Evolutionary conservation across 2,113 vertebrate species (phyloP).

Genomic region (Naja naja): DNA sequence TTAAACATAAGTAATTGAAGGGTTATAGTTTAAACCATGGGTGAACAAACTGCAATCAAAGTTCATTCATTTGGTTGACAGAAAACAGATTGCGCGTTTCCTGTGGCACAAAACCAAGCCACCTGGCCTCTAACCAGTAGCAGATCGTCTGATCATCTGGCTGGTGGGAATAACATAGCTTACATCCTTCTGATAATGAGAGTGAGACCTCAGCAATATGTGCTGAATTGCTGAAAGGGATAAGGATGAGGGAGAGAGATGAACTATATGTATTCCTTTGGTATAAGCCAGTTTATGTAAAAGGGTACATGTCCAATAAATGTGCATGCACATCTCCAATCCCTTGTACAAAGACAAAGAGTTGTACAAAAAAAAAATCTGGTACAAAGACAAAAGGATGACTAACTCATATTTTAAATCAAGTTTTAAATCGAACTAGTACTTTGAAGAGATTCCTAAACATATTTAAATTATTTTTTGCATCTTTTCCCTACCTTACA

Average conservation of each 20-base stretch:
- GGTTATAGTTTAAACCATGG: neutral
- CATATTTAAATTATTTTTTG: neutral
- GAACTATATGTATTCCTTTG: neutral
- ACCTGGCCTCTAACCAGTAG: neutral
- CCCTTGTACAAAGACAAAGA: neutral
- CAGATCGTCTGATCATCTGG: neutral
- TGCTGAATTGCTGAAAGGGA: neutral
- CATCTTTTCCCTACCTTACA: neutral
- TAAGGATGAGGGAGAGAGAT: neutral
- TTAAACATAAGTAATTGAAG: conserved; percentile 38
- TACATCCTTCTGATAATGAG: neutral
- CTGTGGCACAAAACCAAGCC: neutral
- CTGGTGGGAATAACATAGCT: neutral
- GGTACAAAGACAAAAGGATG: neutral
- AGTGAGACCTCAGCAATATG: neutral
- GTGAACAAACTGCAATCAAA: neutral
- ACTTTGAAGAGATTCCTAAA: neutral
- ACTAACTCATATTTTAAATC: neutral
- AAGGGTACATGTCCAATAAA: neutral
- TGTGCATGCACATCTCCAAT: neutral
- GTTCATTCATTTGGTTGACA: neutral
- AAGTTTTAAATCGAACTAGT: neutral
- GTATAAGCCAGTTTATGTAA: neutral
- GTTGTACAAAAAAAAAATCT: neutral
- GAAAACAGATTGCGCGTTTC: neutral